Conservation (phyloP, 2,888 invertebrate species). For the Mythimna pallens region DNA sequence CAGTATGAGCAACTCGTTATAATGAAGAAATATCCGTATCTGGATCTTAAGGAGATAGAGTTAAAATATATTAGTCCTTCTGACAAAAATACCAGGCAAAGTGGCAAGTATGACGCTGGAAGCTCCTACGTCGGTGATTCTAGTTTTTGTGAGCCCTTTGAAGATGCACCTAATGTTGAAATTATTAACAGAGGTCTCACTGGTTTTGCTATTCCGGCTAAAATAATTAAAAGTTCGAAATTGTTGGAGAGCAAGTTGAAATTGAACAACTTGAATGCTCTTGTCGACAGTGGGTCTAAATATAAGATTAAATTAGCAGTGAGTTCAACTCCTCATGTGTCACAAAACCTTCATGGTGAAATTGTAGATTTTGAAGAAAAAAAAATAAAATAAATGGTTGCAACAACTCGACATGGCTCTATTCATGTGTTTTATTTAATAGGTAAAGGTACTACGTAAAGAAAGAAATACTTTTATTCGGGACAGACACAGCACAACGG, state of each 20-base stretch:
- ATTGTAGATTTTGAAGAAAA: constrained; percentile 36
- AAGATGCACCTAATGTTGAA: constrained; percentile 81
- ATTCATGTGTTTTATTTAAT: background rate
- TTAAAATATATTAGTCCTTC: constrained; percentile 74
- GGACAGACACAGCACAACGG: no score
- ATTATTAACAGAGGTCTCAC: constrained; percentile 84
- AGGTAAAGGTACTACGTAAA: no score
- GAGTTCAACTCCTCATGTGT: constrained; percentile 1
- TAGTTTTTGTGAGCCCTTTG: constrained; percentile 75
- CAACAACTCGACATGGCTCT: background rate
- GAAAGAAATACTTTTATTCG: no score
- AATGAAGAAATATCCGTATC: constrained; percentile 86
- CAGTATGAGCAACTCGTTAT: constrained; percentile 85
- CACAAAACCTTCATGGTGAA: constrained; percentile 21
- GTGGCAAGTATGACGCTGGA: constrained; percentile 69
- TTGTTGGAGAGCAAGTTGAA: constrained; percentile 62
- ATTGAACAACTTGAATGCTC: constrained; percentile 44
- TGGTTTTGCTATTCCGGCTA: constrained; percentile 83
- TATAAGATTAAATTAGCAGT: constrained; percentile 26
- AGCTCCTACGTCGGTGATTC: constrained; percentile 72
- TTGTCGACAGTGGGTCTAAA: constrained; percentile 11
- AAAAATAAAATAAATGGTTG: constrained; percentile 22
- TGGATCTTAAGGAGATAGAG: constrained; percentile 83
- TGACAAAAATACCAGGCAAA: constrained; percentile 76
- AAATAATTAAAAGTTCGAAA: constrained; percentile 66